Evolutionary conservation across 2,888 invertebrate genomes (phyloP), one percentile per base, ranked within the genome.

Genomic region (Acrobasis consociella): DNA sequence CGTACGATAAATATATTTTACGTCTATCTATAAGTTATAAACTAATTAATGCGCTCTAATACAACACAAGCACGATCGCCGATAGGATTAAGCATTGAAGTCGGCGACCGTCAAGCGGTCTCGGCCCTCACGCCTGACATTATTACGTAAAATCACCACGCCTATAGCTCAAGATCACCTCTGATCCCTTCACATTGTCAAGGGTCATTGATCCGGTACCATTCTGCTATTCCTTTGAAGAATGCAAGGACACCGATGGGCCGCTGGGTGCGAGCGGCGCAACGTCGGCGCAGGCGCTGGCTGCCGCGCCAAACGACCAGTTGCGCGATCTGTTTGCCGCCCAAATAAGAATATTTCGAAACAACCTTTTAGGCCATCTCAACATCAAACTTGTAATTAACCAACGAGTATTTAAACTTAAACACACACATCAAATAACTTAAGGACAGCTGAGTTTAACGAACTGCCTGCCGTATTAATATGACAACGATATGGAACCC

Each of bases 221-320:
- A 82, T 81, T 85, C 76, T 85, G 84, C 78, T 86, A 77, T 82
- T 82, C 81, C 81, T 81, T 81, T 75, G 77, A 88, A 88, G 89
- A 89, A 89, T 89, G 89, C 89, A 89, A 89, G 87, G 88, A 86
- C 88, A 85, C 70, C 82, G 84, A 86, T 86, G 84, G 80, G 73
- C 77, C 79, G 79, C 71, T 76, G 79, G 72, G 60, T 62, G 63
- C 63, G 66, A 63, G 62, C 67, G 64, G 55, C 64, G 62, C 65
- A 31, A 31, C 5, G 31, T 7, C 55, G 51, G 68, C 63, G 55
- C 53, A 51, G 59, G 58, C 50, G 63, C 49, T 38, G 37, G 37
- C 46, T 51, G 60, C 64, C 38, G 52, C 39, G 58, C 62, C 63
- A 60, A 9, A 17, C 61, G 60, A 46, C 60, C 50, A 60, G 70